Evolutionary conservation across 2,888 invertebrate genomes (phyloP), one percentile per base, ranked within the genome.

Genomic region (Tinea trinotella): DNA sequence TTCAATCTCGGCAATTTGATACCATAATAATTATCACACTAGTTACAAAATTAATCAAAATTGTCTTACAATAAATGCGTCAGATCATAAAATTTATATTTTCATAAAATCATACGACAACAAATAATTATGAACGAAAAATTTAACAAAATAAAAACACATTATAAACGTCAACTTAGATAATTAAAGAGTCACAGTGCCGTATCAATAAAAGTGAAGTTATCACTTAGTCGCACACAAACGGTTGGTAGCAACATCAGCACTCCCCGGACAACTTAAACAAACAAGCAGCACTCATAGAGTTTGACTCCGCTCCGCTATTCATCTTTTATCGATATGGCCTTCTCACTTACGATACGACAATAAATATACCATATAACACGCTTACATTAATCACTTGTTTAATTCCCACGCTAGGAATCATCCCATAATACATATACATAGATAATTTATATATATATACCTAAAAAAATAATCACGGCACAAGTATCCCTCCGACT

Each of bases 401-500:
- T 77, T 84, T 83, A 82, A 85, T 85, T 84, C 85, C 85, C 85
- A 85, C 85, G 85, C 85, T 84, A 85, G 85, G 85, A 85, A 84
- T 85, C 84, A 84, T 81, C 76, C 82, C 75, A 82, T 83, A 85
- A 84, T 84, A 30, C n/a, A 30, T n/a, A n/a, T n/a, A n/a, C n/a
- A n/a, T n/a, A n/a, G n/a, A n/a, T n/a, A n/a, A n/a, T n/a, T n/a
- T n/a, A n/a, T n/a, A 30, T 30, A 30, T 30, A 85, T 85, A 85
- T 84, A 85, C 85, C 84, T 85, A 85, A 84, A 85, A 85, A 85
- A 85, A 85, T 85, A 85, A 85, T 85, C 85, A 85, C 85, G 85
- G 85, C 86, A 85, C 85, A 85, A 84, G 85, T 85, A 85, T 85
- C 85, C 85, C 85, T 84, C 85, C 85, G 85, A 85, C 84, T 85